A percentile compares a stretch with the other conserved stretches of the same genome.
phyloP scores from a whole-genome alignment of 2,113 vertebrate species.

The Eolophus roseicapilla region DNA sequence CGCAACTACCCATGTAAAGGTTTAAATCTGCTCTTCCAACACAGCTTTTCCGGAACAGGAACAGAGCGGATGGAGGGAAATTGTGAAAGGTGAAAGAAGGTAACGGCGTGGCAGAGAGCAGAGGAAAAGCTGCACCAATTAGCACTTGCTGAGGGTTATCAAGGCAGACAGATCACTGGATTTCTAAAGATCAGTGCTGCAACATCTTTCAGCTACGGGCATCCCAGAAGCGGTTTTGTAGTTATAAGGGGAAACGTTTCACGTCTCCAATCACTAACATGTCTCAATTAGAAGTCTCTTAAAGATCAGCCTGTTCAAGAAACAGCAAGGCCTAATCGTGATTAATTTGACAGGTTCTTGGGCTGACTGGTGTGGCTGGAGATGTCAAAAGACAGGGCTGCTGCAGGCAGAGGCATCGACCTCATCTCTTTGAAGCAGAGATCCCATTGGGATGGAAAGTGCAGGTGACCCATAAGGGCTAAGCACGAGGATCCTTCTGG shows the following conservation, averaged over 20 bases:
- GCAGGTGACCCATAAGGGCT: fast-evolving
- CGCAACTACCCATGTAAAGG: background rate
- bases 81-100: background rate
- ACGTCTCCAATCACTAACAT: background rate
- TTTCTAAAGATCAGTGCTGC: background rate
- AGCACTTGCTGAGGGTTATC: background rate
- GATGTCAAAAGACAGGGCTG: background rate
- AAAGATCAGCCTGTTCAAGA: background rate
- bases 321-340: background rate
- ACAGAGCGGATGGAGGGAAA: background rate
- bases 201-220: background rate
- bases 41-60: background rate
- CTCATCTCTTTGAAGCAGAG: background rate
- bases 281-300: background rate
- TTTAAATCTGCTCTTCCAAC: background rate
- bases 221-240: background rate
- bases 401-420: background rate
- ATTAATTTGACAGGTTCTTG: background rate
- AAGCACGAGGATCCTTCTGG: background rate
- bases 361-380: background rate
- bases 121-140: background rate
- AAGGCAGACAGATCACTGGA: background rate
- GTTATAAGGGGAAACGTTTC: background rate
- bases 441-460: background rate
- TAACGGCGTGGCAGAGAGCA: background rate